Evolutionary conservation across 2,113 vertebrate species (phyloP), one percentile per base, ranked within the genome.

Genomic region (Acrocephalus arundinaceus): DNA sequence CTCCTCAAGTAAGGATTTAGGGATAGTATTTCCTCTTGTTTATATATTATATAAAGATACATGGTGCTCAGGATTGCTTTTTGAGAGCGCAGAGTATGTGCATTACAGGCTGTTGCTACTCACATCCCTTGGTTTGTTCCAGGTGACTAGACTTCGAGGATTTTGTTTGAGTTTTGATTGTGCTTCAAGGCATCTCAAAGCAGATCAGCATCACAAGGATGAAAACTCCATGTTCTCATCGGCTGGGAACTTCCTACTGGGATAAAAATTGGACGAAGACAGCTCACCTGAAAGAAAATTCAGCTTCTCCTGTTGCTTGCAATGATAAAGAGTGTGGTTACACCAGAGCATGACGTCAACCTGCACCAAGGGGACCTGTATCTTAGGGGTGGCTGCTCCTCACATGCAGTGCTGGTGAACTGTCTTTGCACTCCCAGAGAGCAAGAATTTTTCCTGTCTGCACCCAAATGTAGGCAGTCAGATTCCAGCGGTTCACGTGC

Each of bases 401-500:
- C 33, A 17, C 0, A 1, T 18, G 10, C 35, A 54, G 18, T 2
- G 0, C 31, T 67, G 39, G 13, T 25, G 28, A 68, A 79, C 49
- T 87, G 65, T 15, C 74, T 83, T 49, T 25, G n/a, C 17, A 12
- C 7, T 65, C 11, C 48, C 11, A 28, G 3, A 48, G 11, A 80
- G 41, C 14, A 52, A 66, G 16, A 30, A 6, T 25, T 87, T 75
- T 63, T 13, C 30, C 23, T 49, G 24, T 14, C 33, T 76, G n/a
- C 58, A 70, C 31, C 11, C 62, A 86, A 88, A 80, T 0, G 0
- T 0, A 23, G 27, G n/a, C 74, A 62, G 46, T 3, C 62, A 72
- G 23, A 49, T 45, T 21, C 22, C 31, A n/a, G 9, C 45, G 67
- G 23, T 58, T 54, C n/a, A 35, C 6, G 35, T 57, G 28, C n/a